phyloP scores from a whole-genome alignment of 2,888 invertebrate genomes.

The Nephrotoma appendiculata region DNA sequence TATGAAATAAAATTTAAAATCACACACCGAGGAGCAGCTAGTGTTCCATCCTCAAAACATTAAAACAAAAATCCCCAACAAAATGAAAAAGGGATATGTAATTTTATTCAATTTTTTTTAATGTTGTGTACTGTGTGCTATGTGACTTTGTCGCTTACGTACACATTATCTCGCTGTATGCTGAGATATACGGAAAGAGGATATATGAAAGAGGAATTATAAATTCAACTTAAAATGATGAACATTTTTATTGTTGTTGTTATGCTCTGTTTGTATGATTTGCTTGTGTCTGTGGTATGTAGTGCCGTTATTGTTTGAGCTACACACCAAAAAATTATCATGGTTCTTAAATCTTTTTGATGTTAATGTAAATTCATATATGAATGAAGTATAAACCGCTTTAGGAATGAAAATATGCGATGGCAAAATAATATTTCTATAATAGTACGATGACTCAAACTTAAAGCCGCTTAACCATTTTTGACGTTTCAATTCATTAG shows the following conservation, averaged over 20 bases:
- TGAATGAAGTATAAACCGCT: not conserved
- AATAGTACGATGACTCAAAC: not conserved
- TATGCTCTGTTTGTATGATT: not conserved
- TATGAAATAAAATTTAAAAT: not conserved
- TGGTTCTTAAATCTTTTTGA: not conserved
- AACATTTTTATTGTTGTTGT: not conserved
- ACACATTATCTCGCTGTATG: not conserved
- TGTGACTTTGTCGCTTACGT: not conserved
- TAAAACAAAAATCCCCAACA: not conserved
- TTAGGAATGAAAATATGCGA: not conserved
- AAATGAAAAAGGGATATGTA: not conserved
- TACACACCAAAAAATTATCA: not conserved
- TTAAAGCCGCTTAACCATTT: not conserved
- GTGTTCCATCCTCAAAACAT: not conserved
- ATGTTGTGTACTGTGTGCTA: not conserved
- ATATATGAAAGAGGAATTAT: not conserved
- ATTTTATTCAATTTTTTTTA: not conserved
- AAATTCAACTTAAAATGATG: not conserved
- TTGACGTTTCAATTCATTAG: not conserved
- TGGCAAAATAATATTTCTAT: not conserved
- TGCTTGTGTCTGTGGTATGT: not conserved
- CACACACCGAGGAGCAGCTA: not conserved
- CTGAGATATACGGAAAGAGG: not conserved
- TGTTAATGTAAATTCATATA: not conserved
- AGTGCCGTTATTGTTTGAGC: not conserved